phyloP scores from a whole-genome alignment of 1,140 invertebrate genomes.

The Panagrolaimus sp. region DNA sequence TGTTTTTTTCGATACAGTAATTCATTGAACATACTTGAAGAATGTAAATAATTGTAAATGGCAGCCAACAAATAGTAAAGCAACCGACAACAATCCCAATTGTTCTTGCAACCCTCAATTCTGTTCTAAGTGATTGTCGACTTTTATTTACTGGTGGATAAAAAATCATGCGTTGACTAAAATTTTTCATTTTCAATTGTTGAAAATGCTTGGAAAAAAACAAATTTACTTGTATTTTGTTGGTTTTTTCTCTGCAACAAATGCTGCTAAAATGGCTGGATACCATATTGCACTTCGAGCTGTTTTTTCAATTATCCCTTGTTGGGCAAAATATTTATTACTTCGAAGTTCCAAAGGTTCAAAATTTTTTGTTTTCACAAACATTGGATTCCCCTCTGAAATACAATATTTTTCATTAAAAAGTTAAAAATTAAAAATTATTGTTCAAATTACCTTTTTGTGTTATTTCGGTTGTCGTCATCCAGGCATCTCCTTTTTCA shows the following conservation, averaged over 20 bases:
- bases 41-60: conserved; percentile 65
- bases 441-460: no score
- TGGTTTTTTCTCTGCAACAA: conserved; percentile 31
- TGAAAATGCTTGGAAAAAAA: conserved; percentile 10
- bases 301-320: background rate
- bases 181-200: conserved; percentile 22
- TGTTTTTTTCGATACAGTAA: background rate
- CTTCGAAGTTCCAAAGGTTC: no score
- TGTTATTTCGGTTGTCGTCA: no score
- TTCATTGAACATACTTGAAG: conserved; percentile 42
- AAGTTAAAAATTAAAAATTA: no score
- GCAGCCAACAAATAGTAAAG: conserved; percentile 91
- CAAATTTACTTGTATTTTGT: conserved; percentile 24
- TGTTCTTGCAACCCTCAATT: conserved; percentile 67
- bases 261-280: conserved; percentile 44
- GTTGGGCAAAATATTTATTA: no score
- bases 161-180: conserved; percentile 43
- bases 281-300: conserved; percentile 38
- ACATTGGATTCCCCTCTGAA: no score
- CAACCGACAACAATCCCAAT: conserved; percentile 87
- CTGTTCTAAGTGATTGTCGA: conserved; percentile 44
- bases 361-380: no score
- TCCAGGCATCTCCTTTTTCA: no score
- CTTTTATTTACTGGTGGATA: conserved; percentile 27
- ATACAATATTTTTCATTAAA: no score